Conservation (phyloP, 2,113 vertebrate species). For the Sitta europaea region DNA sequence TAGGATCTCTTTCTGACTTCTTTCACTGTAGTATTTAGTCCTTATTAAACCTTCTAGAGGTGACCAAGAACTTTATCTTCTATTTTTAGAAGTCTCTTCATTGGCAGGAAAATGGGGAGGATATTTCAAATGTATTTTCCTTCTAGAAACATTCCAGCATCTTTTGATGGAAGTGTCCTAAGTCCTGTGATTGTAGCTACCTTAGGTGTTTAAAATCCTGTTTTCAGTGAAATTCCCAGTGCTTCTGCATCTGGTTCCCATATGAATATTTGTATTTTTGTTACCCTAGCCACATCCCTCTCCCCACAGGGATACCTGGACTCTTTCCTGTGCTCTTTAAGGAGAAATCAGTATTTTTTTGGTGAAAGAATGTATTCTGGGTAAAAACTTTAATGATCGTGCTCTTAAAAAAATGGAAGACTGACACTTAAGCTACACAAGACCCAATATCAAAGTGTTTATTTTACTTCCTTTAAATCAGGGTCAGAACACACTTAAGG, state of each 20-base stretch:
- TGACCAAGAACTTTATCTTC: not conserved
- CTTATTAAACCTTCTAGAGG: not conserved
- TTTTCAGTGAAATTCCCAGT: not conserved
- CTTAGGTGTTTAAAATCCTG: not conserved
- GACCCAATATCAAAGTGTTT: not conserved
- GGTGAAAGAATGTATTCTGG: not conserved
- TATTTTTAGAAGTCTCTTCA: not conserved
- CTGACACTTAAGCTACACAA: not conserved
- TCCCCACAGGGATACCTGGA: accelerated
- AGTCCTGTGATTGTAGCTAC: not conserved
- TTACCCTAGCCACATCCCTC: not conserved
- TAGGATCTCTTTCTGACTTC: not conserved
- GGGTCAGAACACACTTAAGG: not conserved
- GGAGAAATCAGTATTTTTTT: not conserved
- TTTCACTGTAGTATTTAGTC: not conserved
- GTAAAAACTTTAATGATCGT: not conserved
- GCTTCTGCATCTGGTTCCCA: not conserved
- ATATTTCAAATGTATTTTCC: not conserved
- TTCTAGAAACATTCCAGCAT: not conserved
- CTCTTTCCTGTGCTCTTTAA: not conserved
- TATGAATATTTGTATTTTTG: not conserved
- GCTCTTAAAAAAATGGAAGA: not conserved
- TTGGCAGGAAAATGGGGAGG: not conserved
- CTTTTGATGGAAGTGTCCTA: not conserved
- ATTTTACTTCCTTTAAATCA: not conserved